Conservation (phyloP, 2,113 vertebrate genomes). For the Nettapus auritus region DNA sequence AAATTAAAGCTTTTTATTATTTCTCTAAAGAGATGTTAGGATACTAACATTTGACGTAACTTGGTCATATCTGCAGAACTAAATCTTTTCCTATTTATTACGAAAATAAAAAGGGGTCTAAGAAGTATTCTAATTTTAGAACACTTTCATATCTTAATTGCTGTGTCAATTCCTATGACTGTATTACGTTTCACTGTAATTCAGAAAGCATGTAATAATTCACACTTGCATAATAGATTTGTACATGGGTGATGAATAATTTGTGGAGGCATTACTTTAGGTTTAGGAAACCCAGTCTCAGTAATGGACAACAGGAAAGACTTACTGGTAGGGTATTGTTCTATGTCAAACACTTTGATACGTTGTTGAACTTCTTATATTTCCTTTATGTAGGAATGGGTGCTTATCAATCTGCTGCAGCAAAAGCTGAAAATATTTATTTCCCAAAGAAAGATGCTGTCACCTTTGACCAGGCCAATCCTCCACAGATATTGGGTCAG, state of each 20-base stretch:
- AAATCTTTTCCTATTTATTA: not conserved
- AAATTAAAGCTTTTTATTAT: not conserved
- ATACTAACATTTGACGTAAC: not conserved
- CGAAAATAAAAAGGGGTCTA: not conserved
- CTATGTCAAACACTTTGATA: not conserved
- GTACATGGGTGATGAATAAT: not conserved
- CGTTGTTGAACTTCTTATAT: not conserved
- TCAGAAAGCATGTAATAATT: not conserved
- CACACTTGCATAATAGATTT: not conserved
- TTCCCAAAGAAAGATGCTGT: constrained; percentile 95
- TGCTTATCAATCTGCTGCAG: constrained; percentile 80
- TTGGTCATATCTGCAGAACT: not conserved
- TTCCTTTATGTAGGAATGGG: constrained; percentile 78
- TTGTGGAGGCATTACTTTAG: not conserved
- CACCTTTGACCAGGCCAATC: constrained; percentile 95
- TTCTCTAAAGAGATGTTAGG: not conserved
- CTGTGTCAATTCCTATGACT: not conserved
- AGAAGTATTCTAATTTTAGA: not conserved
- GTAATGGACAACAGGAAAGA: not conserved
- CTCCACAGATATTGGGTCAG: constrained; percentile 90
- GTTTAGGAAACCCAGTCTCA: not conserved
- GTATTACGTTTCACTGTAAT: not conserved
- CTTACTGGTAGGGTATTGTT: not conserved
- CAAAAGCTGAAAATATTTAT: constrained; percentile 86
- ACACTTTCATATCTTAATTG: not conserved